Percentiles rank a stretch among this genome's conserved stretches.
phyloP scores from a whole-genome alignment of 1,140 invertebrate species.

The Aricia agestis region DNA sequence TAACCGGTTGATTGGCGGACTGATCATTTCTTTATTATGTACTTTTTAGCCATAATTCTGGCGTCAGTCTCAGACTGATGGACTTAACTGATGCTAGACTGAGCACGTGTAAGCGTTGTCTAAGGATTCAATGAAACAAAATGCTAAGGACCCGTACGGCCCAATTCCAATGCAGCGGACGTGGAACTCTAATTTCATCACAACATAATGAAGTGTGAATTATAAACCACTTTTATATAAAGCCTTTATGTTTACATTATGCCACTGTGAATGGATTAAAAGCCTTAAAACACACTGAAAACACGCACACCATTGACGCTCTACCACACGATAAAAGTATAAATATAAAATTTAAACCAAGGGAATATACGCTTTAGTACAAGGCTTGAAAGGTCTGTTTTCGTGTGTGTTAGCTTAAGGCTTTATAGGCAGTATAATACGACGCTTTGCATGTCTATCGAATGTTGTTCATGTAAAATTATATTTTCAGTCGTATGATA shows the following conservation, averaged over 20 bases:
- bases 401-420: slow-evolving; percentile 23
- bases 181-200: background rate
- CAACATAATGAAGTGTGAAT: slow-evolving; percentile 10
- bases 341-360: slow-evolving; percentile 24
- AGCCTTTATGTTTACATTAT: slow-evolving; percentile 55
- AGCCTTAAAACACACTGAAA: slow-evolving; percentile 64
- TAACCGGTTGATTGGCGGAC: too few species aligned
- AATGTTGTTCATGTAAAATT: slow-evolving; percentile 52
- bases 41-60: too few species aligned
- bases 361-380: slow-evolving; percentile 12
- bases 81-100: too few species aligned
- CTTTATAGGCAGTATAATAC: slow-evolving; percentile 31
- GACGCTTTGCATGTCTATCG: slow-evolving; percentile 45
- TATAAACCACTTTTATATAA: slow-evolving; percentile 33
- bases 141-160: too few species aligned
- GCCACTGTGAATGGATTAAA: slow-evolving; percentile 62
- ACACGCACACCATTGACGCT: slow-evolving; percentile 64
- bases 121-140: too few species aligned
- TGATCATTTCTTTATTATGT: too few species aligned
- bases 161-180: too few species aligned
- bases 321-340: slow-evolving; percentile 41
- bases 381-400: slow-evolving; percentile 17
- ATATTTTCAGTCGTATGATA: slow-evolving; percentile 44
- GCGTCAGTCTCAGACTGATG: too few species aligned
- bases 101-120: too few species aligned